These are phyloP conservation scores for Drosophila hamatofila DNA, from an alignment of 2,888 invertebrate species.

Conservation along the genomic window DNA sequence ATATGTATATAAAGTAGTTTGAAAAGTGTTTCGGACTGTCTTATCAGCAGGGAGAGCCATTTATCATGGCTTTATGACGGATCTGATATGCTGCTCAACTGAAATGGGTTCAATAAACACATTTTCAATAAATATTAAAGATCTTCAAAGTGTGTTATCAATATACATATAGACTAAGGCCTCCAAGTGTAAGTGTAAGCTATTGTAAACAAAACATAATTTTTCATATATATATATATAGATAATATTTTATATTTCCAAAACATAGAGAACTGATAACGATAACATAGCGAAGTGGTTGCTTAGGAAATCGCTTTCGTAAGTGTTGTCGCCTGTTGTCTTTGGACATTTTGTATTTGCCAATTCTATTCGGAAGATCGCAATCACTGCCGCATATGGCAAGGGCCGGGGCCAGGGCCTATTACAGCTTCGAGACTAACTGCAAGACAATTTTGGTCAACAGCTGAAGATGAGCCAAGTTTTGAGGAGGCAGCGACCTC, in stretches of 20 bases:
- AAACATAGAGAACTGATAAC: background rate
- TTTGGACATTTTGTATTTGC: conserved; percentile 25
- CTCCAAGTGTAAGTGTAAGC: background rate
- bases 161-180: background rate
- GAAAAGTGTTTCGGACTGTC: background rate
- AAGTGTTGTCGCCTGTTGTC: conserved; percentile 37
- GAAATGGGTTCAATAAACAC: conserved; percentile 52
- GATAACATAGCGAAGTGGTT: background rate
- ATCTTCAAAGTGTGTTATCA: conserved; percentile 15
- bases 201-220: conserved; percentile 3
- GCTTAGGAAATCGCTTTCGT: conserved; percentile 10
- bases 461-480: conserved; percentile 33
- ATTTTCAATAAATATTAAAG: conserved; percentile 32
- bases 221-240: background rate
- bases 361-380: conserved; percentile 57
- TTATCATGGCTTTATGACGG: conserved; percentile 26
- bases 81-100: conserved; percentile 21
- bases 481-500: conserved; percentile 49
- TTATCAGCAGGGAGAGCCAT: conserved; percentile 27
- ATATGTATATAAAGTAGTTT: conserved; percentile 2
- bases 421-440: conserved; percentile 30
- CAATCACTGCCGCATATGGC: conserved; percentile 48
- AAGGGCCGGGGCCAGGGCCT: conserved; percentile 50
- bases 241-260: background rate
- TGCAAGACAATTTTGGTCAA: conserved; percentile 41